These are phyloP conservation scores for Pygmarrhopalites habei DNA, from an alignment of 1,140 invertebrate genomes.

Conservation along the genomic window DNA sequence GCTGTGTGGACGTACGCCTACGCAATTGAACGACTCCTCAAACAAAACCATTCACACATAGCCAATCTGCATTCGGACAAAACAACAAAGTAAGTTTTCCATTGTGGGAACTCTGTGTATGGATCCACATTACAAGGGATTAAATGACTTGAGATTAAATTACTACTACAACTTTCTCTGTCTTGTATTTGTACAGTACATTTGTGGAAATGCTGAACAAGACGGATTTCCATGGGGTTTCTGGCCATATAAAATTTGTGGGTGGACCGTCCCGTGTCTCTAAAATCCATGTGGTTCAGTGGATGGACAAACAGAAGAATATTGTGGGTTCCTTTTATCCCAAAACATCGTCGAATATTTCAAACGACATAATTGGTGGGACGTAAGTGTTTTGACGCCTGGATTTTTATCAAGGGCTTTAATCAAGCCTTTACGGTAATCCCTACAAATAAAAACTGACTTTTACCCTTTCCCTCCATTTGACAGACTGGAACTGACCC, in stretches of 20 bases:
- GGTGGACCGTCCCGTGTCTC: conserved; percentile 60
- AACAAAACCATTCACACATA: conserved; percentile 51
- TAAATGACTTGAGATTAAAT: no score
- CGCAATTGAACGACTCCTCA: conserved; percentile 59
- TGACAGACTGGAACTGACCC: conserved; percentile 50
- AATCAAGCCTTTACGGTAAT: not conserved
- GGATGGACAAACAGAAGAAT: conserved; percentile 50
- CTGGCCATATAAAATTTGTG: conserved; percentile 63
- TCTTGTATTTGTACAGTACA: conserved; percentile 42
- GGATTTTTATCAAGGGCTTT: no score
- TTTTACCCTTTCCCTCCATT: no score
- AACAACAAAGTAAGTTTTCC: conserved; percentile 54
- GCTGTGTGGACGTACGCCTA: conserved; percentile 75
- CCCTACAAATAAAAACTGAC: no score
- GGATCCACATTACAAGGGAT: no score
- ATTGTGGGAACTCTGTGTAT: no score
- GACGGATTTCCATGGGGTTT: conserved; percentile 67
- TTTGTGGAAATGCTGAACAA: conserved; percentile 47
- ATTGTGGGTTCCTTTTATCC: conserved; percentile 60
- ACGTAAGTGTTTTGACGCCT: no score
- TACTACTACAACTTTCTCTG: no score
- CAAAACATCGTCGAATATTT: conserved; percentile 42
- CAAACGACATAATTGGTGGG: conserved; percentile 22
- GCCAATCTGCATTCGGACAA: conserved; percentile 53
- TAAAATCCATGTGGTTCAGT: conserved; percentile 63